Evolutionary conservation across 2,113 vertebrate species (phyloP).

Genomic region (Engraulis encrasicolus): DNA sequence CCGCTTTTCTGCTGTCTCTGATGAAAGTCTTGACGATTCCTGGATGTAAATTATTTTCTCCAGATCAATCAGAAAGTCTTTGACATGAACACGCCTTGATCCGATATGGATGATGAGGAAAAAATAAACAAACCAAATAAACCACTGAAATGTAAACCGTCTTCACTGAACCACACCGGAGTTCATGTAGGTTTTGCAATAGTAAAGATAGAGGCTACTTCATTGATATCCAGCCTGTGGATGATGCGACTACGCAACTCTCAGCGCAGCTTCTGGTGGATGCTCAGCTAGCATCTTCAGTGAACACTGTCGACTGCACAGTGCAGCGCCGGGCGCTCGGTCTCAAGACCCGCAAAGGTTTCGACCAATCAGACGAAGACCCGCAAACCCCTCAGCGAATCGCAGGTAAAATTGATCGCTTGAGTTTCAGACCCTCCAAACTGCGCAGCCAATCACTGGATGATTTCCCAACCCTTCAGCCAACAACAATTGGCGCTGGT

Average conservation of each 20-base stretch:
- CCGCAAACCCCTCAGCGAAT: conserved; percentile 67
- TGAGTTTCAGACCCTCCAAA: neutral
- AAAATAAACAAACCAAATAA: conserved; percentile 16
- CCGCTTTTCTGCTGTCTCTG: conserved; percentile 34
- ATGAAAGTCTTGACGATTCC: conserved; percentile 58
- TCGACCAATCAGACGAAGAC: conserved; percentile 56
- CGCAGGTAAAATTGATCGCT: conserved; percentile 57
- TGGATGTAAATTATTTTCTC: conserved; percentile 62
- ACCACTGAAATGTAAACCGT: neutral
- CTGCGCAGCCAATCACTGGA: neutral
- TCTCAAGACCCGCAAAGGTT: conserved; percentile 77
- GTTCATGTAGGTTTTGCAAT: conserved; percentile 51
- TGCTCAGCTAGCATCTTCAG: conserved; percentile 71
- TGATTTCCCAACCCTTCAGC: neutral
- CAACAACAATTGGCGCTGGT: conserved; percentile 60
- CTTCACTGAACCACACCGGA: neutral
- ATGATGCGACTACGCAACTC: conserved; percentile 57
- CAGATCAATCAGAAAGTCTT: conserved; percentile 49
- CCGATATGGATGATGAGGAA: conserved; percentile 59
- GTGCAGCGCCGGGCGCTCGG: conserved; percentile 72
- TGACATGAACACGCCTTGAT: conserved; percentile 51
- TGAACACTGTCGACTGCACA: conserved; percentile 73
- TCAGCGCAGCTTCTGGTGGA: conserved; percentile 66
- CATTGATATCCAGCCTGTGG: conserved; percentile 61
- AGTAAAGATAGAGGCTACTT: conserved; percentile 54